phyloP scores from a whole-genome alignment of 2,113 vertebrate species.

The Pangasianodon gigas region DNA sequence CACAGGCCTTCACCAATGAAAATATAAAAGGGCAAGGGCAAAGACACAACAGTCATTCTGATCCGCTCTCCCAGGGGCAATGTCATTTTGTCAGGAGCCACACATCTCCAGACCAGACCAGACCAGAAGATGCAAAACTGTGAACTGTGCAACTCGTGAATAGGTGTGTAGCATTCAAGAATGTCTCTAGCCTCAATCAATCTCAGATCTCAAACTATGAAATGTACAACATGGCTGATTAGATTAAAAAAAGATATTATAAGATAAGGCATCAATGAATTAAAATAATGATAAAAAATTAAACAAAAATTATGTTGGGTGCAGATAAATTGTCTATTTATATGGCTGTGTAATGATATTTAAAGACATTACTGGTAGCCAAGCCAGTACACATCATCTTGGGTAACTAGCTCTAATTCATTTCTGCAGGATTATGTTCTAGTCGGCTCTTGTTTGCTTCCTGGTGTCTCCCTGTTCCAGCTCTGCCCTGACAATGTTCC shows the following conservation, averaged over 20 bases:
- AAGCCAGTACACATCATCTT: neutral
- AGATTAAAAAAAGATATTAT: neutral
- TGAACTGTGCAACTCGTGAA: neutral
- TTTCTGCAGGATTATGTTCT: constrained; percentile 3
- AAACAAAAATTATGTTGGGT: neutral
- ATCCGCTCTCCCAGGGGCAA: neutral
- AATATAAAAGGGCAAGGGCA: neutral
- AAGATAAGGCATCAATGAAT: neutral
- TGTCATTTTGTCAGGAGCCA: neutral
- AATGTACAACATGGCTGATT: neutral
- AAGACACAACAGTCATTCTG: neutral
- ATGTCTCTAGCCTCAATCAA: neutral
- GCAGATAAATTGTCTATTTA: neutral
- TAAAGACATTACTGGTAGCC: neutral
- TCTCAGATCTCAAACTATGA: neutral
- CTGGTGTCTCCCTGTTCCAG: neutral
- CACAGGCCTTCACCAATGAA: neutral
- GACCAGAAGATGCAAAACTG: neutral
- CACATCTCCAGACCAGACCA: neutral
- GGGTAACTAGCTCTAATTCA: neutral
- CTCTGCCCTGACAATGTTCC: neutral
- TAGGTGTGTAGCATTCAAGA: neutral
- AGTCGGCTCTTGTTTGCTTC: neutral
- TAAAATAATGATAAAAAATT: neutral
- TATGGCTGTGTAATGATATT: neutral